Base-by-base conservation (phyloP, 2,797 vertebrate species). In the Notamacropus eugenii region DNA sequence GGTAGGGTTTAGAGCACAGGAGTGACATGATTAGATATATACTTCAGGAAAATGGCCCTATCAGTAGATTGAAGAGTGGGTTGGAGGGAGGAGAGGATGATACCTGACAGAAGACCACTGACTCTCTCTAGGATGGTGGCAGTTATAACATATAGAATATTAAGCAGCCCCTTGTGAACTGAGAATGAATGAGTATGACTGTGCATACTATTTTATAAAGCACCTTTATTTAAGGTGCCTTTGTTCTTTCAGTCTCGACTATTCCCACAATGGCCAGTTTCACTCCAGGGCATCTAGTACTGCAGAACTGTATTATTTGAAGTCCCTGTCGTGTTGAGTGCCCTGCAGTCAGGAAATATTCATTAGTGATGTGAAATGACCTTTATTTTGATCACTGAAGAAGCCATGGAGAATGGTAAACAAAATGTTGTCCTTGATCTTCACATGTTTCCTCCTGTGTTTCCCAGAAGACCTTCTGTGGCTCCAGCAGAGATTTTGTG, bases 231-330 rank as follows among this genome's bases (percentile, higher is more conserved):
- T 16, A 10, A 0, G 40, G 74, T 34, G 56, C 40, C 1, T 54
- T 34, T 87, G 19, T n/a, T 90, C 31, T 87, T 74, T 56, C 54
- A 55, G 22, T 2, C 54, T 29, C 54, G 6, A 11, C 31, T n/a
- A 13, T 16, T n/a, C 54, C 22, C 74, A 19, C 54, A 58, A 5
- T 8, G 14, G 3, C 52, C 50, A 29, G 19, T 57, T 59, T 24
- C 40, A 12, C 0, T 1, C 4, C 0, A 55, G 54, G 55, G 19
- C 11, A 40, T 52, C 58, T 5, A 50, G 31, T 4, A 22, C 0
- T 0, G 34, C 8, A 40, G 91, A 56, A n/a, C 34, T 87, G 74
- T 27, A 87, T 24, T 46, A 87, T 87, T 11, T 87, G 74, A 50
- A 0, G 8, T 82, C 19, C 16, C 31, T 24, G 6, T 82, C n/a